phyloP scores from a whole-genome alignment of 2,113 vertebrate species.

The Cardinalis cardinalis region DNA sequence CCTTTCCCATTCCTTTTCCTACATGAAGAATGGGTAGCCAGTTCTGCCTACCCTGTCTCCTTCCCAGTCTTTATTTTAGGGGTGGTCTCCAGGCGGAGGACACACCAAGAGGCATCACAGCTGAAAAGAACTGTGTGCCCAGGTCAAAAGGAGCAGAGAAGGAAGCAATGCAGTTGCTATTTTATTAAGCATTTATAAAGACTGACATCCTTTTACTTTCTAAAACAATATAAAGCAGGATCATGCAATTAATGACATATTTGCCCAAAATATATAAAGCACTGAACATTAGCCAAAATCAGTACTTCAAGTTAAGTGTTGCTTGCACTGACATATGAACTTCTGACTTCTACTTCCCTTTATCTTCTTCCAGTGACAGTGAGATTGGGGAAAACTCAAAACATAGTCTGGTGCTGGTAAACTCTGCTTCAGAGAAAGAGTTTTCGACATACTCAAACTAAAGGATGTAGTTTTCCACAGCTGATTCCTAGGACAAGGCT shows the following conservation, averaged over 20 bases:
- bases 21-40: neutral
- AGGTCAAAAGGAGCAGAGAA: neutral
- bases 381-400: neutral
- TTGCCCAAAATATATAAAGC: neutral
- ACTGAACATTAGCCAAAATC: neutral
- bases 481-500: neutral
- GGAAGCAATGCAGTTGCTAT: neutral
- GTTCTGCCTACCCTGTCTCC: neutral
- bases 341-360: neutral
- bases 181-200: neutral
- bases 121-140: neutral
- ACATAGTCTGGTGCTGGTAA: neutral
- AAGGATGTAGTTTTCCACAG: neutral
- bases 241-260: neutral
- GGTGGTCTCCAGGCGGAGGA: neutral
- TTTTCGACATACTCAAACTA: neutral
- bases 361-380: neutral
- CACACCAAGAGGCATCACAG: neutral
- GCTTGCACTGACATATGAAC: neutral
- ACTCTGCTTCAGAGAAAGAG: neutral
- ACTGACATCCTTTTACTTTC: neutral
- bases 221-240: neutral
- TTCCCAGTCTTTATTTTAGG: neutral
- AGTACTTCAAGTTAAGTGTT: neutral
- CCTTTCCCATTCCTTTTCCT: neutral